phyloP scores from a whole-genome alignment of 2,113 vertebrate genomes.

The Equus przewalskii region DNA sequence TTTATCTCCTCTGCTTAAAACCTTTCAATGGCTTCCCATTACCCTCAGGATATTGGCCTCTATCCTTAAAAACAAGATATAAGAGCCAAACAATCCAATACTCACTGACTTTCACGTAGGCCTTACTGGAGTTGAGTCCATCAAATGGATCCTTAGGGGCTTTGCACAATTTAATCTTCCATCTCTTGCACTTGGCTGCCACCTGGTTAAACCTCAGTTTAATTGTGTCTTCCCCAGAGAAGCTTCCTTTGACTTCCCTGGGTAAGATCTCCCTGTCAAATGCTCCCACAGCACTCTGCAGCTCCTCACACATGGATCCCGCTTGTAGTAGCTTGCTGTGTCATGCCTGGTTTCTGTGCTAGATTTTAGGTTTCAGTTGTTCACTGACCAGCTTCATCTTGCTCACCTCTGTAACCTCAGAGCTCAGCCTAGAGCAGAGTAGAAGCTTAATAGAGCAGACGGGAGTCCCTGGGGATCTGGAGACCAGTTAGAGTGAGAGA shows the following conservation, averaged over 20 bases:
- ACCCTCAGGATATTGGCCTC: neutral
- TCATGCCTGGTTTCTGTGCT: neutral
- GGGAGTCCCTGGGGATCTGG: neutral
- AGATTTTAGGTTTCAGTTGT: neutral
- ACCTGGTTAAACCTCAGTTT: neutral
- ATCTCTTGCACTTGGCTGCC: neutral
- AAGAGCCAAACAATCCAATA: neutral
- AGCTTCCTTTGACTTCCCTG: neutral
- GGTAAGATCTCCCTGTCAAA: neutral
- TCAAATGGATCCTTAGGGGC: neutral
- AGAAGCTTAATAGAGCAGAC: neutral
- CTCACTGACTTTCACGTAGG: neutral
- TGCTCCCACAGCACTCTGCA: neutral
- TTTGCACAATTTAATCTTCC: neutral
- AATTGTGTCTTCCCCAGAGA: neutral
- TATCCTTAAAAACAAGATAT: neutral
- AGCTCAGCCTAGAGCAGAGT: neutral
- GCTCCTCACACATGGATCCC: neutral
- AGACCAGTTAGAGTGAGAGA: neutral
- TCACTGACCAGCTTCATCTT: neutral
- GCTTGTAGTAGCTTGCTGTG: neutral
- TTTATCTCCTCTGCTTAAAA: neutral
- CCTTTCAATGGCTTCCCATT: neutral
- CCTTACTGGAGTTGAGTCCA: neutral
- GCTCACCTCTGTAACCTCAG: neutral